phyloP scores from a whole-genome alignment of 2,888 invertebrate species.

The Sycophila texana region DNA sequence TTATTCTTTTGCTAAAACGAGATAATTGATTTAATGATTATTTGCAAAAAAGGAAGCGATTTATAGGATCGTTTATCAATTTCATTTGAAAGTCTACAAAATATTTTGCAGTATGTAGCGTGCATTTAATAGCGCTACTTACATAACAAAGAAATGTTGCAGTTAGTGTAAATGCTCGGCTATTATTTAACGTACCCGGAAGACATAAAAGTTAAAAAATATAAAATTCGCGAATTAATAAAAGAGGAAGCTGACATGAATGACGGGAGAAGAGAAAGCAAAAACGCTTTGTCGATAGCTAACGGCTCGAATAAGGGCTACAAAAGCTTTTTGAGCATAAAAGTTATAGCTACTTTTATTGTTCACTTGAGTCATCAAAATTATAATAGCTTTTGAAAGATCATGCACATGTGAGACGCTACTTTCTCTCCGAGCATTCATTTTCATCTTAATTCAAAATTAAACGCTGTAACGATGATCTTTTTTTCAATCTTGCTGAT shows the following conservation, averaged over 20 bases:
- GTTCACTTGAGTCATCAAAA: conserved; percentile 23
- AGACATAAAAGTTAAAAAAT: conserved; percentile 32
- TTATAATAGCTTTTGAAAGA: conserved; percentile 22
- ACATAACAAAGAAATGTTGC: conserved; percentile 14
- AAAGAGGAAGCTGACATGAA: conserved; percentile 4
- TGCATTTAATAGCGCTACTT: conserved; percentile 1
- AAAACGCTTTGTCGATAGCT: neutral
- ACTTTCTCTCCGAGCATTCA: conserved; percentile 18
- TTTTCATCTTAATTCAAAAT: conserved; percentile 9
- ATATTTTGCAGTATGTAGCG: neutral
- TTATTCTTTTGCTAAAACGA: too few species aligned
- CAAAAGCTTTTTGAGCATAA: neutral
- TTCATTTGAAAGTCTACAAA: too few species aligned
- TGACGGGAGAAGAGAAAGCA: conserved; percentile 14
- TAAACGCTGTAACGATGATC: too few species aligned
- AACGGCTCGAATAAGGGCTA: neutral
- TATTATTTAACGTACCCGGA: conserved; percentile 9
- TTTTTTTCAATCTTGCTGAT: neutral
- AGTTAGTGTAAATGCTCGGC: neutral
- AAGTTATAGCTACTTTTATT: conserved; percentile 21
- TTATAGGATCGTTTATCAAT: too few species aligned
- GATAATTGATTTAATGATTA: too few species aligned
- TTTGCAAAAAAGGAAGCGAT: too few species aligned
- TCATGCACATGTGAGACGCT: neutral
- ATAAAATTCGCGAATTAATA: neutral